A percentile compares a stretch with the other conserved stretches of the same genome.
These are phyloP conservation scores for Melolontha melolontha DNA, from an alignment of 2,888 invertebrate genomes.

Conservation along the genomic window DNA sequence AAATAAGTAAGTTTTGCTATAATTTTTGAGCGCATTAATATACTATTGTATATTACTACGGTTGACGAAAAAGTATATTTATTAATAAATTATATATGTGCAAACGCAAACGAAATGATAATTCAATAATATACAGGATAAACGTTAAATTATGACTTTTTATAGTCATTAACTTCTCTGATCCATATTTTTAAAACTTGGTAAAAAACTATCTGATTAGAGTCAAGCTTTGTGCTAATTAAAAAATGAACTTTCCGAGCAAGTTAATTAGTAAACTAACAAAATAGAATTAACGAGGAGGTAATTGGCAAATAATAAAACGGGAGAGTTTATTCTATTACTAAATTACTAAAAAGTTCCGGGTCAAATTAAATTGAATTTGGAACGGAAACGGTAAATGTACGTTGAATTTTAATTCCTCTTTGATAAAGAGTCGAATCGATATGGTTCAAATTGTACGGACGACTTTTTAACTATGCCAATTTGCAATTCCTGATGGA, in stretches of 20 bases:
- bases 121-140: too few relatives aligned
- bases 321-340: constrained; percentile 24
- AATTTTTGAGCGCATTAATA: too few relatives aligned
- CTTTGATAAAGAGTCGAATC: constrained; percentile 31
- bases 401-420: constrained; percentile 32
- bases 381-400: constrained; percentile 17
- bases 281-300: constrained; percentile 20
- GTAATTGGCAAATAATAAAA: constrained; percentile 27
- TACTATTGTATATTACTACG: too few relatives aligned
- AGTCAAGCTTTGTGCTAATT: background rate
- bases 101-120: too few relatives aligned
- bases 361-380: constrained; percentile 31
- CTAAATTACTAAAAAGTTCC: constrained; percentile 19
- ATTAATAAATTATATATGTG: too few relatives aligned
- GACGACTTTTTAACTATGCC: constrained; percentile 31
- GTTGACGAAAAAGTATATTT: too few relatives aligned
- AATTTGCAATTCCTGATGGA: constrained; percentile 22
- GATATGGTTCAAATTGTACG: constrained; percentile 28
- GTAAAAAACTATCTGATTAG: too few relatives aligned
- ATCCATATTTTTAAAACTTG: too few relatives aligned
- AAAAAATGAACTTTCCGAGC: background rate
- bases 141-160: too few relatives aligned
- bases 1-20: too few relatives aligned
- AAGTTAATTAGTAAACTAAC: constrained; percentile 2
- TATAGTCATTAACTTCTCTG: too few relatives aligned